phyloP scores from a whole-genome alignment of 1,140 invertebrate species.

The Microplitis mediator region DNA sequence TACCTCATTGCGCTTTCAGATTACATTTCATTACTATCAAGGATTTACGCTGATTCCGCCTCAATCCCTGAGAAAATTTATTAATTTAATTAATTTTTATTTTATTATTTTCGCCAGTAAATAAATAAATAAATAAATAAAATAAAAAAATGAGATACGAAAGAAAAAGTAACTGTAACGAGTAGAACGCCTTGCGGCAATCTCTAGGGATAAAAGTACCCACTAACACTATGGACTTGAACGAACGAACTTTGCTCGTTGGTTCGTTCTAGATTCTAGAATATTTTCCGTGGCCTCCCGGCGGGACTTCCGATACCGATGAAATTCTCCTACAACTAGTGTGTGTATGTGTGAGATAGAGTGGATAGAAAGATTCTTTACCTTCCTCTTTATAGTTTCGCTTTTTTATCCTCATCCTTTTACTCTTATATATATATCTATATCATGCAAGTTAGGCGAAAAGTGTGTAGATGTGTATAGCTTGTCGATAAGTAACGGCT shows the following conservation, averaged over 20 bases:
- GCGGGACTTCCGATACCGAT: slow-evolving; percentile 19
- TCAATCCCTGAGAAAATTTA: background rate
- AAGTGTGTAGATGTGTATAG: background rate
- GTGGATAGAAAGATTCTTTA: background rate
- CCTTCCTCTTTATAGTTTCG: too few species aligned
- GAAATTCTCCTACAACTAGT: background rate
- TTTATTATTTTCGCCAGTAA: too few species aligned
- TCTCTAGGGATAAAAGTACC: slow-evolving; percentile 9
- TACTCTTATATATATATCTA: too few species aligned
- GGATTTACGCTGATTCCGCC: too few species aligned
- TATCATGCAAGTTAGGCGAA: too few species aligned
- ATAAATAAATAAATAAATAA: background rate
- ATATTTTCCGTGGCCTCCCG: slow-evolving; percentile 14
- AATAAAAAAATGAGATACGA: background rate
- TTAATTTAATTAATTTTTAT: background rate
- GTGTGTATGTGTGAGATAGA: background rate
- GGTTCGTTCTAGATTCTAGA: slow-evolving; percentile 17
- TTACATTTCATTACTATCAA: too few species aligned
- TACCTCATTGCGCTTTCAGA: too few species aligned
- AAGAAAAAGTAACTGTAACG: background rate
- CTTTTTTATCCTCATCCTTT: too few species aligned
- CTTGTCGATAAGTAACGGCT: slow-evolving; percentile 11
- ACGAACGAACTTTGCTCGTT: background rate
- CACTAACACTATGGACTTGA: background rate
- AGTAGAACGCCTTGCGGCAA: slow-evolving; percentile 13